Conservation (phyloP, 2,888 invertebrate species). For the Acleris emargana region DNA sequence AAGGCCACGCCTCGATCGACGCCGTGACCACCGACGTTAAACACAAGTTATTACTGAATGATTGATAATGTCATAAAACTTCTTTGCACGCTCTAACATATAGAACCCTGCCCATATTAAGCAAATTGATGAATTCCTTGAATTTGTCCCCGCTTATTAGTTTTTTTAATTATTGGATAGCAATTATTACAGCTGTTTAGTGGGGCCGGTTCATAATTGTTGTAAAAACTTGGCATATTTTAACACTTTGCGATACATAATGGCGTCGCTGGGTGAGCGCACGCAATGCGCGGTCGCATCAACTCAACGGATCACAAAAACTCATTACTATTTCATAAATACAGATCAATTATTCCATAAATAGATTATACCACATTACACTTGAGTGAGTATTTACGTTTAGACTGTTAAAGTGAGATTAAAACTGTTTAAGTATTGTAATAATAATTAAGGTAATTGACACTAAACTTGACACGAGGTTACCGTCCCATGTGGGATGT, state of each 20-base stretch:
- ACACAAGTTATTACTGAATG: slow-evolving; percentile 18
- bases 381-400: slow-evolving; percentile 2
- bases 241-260: slow-evolving; percentile 43
- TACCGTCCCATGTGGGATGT: no score
- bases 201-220: slow-evolving; percentile 41
- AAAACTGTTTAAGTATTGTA: no score
- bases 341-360: slow-evolving; percentile 42
- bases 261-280: slow-evolving; percentile 39
- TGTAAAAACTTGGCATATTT: slow-evolving; percentile 44
- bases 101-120: slow-evolving; percentile 22
- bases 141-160: slow-evolving; percentile 41
- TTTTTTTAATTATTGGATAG: slow-evolving; percentile 40
- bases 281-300: slow-evolving; percentile 49
- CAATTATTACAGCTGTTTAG: slow-evolving; percentile 43
- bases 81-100: slow-evolving; percentile 19
- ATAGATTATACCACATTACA: slow-evolving; percentile 40
- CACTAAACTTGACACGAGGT: no score
- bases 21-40: slow-evolving; percentile 18
- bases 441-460: no score
- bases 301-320: slow-evolving; percentile 46
- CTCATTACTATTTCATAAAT: slow-evolving; percentile 40
- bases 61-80: slow-evolving; percentile 31
- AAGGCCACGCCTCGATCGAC: slow-evolving; percentile 29
- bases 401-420: no score
- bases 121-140: slow-evolving; percentile 32